Conservation (phyloP, 2,797 vertebrate genomes). For the Chelon labrosus region DNA sequence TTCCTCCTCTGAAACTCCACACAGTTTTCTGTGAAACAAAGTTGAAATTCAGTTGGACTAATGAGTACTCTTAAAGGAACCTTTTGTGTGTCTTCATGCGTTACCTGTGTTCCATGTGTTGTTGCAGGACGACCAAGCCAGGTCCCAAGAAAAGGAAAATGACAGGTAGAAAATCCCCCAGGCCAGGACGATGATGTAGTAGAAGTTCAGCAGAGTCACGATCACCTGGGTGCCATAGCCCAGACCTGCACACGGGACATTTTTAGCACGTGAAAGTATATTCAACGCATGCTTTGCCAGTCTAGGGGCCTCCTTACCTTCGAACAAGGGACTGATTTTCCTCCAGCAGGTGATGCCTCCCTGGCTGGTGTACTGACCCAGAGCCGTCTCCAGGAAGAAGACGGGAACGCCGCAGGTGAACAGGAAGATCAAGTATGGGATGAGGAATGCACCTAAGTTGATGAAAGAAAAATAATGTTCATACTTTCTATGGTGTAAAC, state of each 20-base stretch:
- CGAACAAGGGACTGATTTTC: constrained; percentile 96
- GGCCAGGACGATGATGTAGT: constrained; percentile 96
- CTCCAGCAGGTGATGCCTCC: constrained; percentile 96
- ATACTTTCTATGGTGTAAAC: too few species aligned
- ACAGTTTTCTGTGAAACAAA: constrained; percentile 78
- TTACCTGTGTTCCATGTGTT: constrained; percentile 95
- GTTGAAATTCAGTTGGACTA: background rate
- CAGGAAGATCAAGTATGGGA: constrained; percentile 98
- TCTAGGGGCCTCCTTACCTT: constrained; percentile 83
- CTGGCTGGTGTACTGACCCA: constrained; percentile 96
- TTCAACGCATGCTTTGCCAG: background rate
- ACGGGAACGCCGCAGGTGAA: constrained; percentile 96
- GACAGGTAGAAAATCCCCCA: constrained; percentile 97
- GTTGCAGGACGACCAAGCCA: constrained; percentile 94
- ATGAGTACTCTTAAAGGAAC: too few species aligned
- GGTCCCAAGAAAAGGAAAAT: constrained; percentile 91
- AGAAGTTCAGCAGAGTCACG: constrained; percentile 91
- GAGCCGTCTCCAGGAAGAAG: constrained; percentile 93
- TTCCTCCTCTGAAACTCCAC: constrained; percentile 91
- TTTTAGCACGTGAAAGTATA: background rate
- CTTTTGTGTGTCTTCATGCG: background rate
- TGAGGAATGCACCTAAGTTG: constrained; percentile 94
- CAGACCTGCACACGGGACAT: constrained; percentile 84
- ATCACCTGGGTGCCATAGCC: constrained; percentile 97
- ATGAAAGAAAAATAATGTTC: too few species aligned